These are phyloP conservation scores for Sparidentex hasta DNA, from an alignment of 2,797 vertebrate genomes.

Conservation along the genomic window DNA sequence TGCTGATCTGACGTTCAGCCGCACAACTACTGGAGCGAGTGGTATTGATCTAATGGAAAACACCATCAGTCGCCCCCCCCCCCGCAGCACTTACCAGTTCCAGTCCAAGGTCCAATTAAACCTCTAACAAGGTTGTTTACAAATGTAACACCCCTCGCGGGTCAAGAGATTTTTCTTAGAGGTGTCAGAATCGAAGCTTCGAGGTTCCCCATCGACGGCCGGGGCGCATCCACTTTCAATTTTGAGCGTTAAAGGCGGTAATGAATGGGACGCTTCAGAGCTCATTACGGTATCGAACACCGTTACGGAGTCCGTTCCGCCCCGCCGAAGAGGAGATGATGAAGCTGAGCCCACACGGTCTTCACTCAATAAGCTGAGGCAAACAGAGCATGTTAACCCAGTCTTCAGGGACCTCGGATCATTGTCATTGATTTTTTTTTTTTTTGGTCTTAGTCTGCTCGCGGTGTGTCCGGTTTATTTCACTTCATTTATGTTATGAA, in stretches of 20 bases:
- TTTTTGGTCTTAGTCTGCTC: conserved; percentile 22
- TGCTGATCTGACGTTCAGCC: conserved; percentile 22
- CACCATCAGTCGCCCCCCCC: neutral
- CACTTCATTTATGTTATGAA: conserved; percentile 9
- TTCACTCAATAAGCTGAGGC: conserved; percentile 18
- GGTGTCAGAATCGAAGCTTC: conserved; percentile 19
- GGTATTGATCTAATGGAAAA: conserved; percentile 42
- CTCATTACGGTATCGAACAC: conserved; percentile 59
- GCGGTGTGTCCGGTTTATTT: conserved; percentile 6
- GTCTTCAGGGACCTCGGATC: conserved; percentile 21
- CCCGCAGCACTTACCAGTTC: neutral
- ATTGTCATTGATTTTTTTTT: conserved; percentile 36
- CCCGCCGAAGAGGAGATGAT: conserved; percentile 33
- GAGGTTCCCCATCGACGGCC: conserved; percentile 15
- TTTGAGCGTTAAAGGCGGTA: conserved; percentile 41
- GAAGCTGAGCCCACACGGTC: conserved; percentile 27
- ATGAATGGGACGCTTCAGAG: conserved; percentile 51
- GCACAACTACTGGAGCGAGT: conserved; percentile 8
- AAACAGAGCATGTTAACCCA: conserved; percentile 29
- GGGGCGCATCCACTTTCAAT: conserved; percentile 19
- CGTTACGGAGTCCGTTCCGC: conserved; percentile 1
- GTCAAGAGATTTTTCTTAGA: conserved; percentile 7
- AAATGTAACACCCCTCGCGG: conserved; percentile 2
- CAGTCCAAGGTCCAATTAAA: conserved; percentile 21
- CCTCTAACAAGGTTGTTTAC: conserved; percentile 40